These are phyloP conservation scores for Lerista edwardsae DNA, from an alignment of 2,797 vertebrate species.

Conservation along the genomic window DNA sequence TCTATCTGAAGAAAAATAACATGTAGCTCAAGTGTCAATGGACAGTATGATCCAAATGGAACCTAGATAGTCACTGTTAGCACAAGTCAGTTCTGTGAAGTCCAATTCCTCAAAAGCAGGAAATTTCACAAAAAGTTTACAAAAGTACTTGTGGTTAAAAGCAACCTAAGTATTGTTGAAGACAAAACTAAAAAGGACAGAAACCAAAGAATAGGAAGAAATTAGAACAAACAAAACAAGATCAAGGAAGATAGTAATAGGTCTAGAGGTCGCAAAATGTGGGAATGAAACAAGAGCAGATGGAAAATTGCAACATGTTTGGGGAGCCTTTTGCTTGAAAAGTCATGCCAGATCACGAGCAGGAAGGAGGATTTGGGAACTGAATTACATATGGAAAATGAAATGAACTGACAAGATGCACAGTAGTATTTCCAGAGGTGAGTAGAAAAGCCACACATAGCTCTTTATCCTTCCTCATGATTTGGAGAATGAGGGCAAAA, in stretches of 20 bases:
- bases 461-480: not conserved
- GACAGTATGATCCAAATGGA: not conserved
- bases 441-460: not conserved
- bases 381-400: not conserved
- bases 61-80: not conserved
- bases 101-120: not conserved
- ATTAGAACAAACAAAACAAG: not conserved
- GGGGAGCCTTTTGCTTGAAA: not conserved
- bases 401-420: not conserved
- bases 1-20: not conserved
- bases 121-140: too few relatives aligned
- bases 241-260: not conserved
- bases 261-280: not conserved
- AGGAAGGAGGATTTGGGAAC: not conserved
- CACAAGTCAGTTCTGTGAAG: not conserved
- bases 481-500: not conserved
- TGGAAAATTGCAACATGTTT: not conserved
- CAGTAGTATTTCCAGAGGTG: not conserved
- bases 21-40: not conserved
- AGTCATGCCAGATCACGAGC: not conserved
- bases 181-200: not conserved
- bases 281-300: too few relatives aligned
- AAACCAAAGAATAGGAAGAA: not conserved
- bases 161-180: not conserved
- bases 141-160: too few relatives aligned